phyloP scores from a whole-genome alignment of 2,797 vertebrate genomes.

The Alca torda region DNA sequence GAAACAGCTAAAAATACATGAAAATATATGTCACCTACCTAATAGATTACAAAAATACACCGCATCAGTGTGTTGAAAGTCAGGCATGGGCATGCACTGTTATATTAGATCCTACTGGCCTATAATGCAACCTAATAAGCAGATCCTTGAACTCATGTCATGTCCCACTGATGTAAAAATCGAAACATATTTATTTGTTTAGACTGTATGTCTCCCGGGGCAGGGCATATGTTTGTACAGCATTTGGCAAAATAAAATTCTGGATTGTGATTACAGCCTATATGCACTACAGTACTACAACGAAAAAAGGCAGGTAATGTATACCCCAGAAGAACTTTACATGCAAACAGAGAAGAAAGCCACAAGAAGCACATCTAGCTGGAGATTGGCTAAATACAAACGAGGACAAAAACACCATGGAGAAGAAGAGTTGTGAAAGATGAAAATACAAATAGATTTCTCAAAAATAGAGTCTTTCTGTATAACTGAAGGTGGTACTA shows the following conservation, averaged over 20 bases:
- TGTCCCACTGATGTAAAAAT: background rate
- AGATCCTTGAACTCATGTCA: background rate
- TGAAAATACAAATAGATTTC: background rate
- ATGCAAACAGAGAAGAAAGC: background rate
- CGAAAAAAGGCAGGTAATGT: background rate
- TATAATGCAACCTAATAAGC: background rate
- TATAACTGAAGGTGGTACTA: background rate
- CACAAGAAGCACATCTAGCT: background rate
- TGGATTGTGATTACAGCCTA: conserved; percentile 1
- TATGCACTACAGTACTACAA: background rate
- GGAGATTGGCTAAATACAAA: background rate
- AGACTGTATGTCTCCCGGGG: background rate
- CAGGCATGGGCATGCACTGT: background rate
- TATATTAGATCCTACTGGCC: background rate
- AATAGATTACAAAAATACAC: background rate
- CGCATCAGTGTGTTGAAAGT: background rate
- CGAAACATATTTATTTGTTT: conserved; percentile 26
- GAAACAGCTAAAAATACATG: background rate
- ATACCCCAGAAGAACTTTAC: background rate
- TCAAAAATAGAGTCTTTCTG: background rate
- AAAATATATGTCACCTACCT: background rate
- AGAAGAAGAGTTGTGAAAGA: background rate
- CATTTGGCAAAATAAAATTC: conserved; percentile 19
- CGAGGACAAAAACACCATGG: background rate
- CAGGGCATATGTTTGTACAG: background rate